These are phyloP conservation scores for Phrynocephalus vlangalii DNA, from an alignment of 2,797 vertebrate genomes.

Conservation along the genomic window DNA sequence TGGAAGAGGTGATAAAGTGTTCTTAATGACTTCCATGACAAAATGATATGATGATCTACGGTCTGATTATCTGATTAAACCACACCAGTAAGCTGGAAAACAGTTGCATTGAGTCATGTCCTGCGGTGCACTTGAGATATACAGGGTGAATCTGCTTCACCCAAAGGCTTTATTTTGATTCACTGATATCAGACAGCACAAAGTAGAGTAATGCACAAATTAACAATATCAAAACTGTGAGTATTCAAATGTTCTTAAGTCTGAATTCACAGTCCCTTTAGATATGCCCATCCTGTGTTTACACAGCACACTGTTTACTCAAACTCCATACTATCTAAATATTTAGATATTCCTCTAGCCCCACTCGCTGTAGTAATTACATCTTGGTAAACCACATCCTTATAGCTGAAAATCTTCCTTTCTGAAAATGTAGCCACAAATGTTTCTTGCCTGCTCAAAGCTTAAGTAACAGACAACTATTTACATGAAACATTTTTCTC, in stretches of 20 bases:
- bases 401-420: conserved; percentile 7
- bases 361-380: background rate
- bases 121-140: background rate
- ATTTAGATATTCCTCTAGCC: background rate
- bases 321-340: conserved; percentile 2
- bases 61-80: background rate
- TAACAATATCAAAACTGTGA: background rate
- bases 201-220: background rate
- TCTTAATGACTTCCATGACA: background rate
- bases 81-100: background rate
- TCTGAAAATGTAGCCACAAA: background rate
- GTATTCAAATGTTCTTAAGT: background rate
- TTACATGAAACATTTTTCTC: background rate
- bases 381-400: background rate
- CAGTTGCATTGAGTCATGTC: background rate
- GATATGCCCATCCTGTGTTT: background rate
- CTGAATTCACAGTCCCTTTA: background rate
- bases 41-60: background rate
- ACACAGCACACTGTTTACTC: background rate
- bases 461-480: background rate
- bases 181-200: background rate
- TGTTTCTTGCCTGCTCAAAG: background rate
- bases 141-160: background rate
- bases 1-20: too few species aligned
- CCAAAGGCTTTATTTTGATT: background rate